Base-by-base conservation (phyloP, 2,797 vertebrate species). In the Sebastes umbrosus region DNA sequence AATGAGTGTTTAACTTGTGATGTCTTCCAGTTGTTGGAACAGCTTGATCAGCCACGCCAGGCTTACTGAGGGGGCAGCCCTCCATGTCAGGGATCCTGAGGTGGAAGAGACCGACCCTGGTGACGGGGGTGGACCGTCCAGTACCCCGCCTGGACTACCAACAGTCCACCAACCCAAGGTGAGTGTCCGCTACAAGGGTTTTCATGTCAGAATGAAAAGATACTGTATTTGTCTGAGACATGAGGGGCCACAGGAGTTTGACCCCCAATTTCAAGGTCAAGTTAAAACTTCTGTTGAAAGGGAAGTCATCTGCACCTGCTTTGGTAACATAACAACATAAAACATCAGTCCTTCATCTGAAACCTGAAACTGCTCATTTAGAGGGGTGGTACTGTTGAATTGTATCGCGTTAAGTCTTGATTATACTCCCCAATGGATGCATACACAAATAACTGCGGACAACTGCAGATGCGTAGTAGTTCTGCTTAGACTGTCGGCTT, bases 1-100 rank as follows among this genome's bases (percentile, higher is more conserved):
- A 99, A 99, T 98, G 98, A 99, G 97, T 98, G 97, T 98, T 99
- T 99, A 98, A 99, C 97, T 99, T 99, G 96, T 97, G 97, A 99
- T 99, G 97, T 99, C 98, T 99, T 99, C 98, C 98, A 99, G 98
- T 99, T 99, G 98, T 98, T 98, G 97, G 97, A 99, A 98, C 97
- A 99, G 98, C 98, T 99, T 98, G 98, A 98, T 97, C 96, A 97
- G 96, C 95, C 96, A 96, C 96, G 94, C 95, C 96, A 95, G 95
- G 95, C 94, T 96, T 94, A 93, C 92, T 76, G 93, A 86, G 94
- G 95, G 93, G 92, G 77, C 85, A 83, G 90, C 20, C 50, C 54
- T 27, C 46, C 18, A 3, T 94, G 94, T 95, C 96, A 95, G 93
- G 90, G 90, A 94, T 89, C 88, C 92, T 85, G 83, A 62, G 80